phyloP scores from a whole-genome alignment of 2,113 vertebrate species.

The Indri indri region DNA sequence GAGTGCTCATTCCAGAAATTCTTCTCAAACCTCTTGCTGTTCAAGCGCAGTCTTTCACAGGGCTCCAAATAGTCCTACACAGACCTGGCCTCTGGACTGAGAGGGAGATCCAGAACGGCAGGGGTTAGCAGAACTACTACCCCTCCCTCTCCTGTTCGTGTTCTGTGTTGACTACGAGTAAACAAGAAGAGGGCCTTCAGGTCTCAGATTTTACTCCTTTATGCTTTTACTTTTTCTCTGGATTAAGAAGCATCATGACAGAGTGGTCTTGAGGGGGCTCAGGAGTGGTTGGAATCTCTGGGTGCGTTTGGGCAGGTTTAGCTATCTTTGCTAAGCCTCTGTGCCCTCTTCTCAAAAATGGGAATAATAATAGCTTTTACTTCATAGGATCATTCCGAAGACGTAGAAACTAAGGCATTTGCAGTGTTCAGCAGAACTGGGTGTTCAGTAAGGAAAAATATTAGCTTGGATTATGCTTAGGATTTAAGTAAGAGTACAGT shows the following conservation, averaged over 20 bases:
- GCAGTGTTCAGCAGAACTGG: neutral
- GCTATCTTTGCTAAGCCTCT: neutral
- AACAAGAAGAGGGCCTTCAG: neutral
- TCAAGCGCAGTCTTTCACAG: neutral
- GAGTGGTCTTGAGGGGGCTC: neutral
- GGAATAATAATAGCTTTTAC: neutral
- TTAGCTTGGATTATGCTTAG: neutral
- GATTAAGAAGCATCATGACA: neutral
- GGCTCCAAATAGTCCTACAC: neutral
- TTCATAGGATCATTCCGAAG: neutral
- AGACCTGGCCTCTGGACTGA: neutral
- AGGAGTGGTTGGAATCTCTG: neutral
- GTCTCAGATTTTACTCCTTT: neutral
- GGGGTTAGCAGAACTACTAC: neutral
- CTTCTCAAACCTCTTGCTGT: neutral
- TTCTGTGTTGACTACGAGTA: neutral
- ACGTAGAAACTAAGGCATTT: neutral
- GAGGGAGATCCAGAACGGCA: neutral
- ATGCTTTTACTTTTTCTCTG: neutral
- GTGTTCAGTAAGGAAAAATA: neutral
- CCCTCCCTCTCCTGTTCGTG: neutral
- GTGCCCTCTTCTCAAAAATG: neutral
- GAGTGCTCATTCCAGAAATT: neutral
- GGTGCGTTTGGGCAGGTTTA: neutral
- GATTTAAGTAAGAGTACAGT: neutral